These are phyloP conservation scores for Rhopalosiphum nymphaeae DNA, from an alignment of 2,888 invertebrate genomes.

Conservation along the genomic window DNA sequence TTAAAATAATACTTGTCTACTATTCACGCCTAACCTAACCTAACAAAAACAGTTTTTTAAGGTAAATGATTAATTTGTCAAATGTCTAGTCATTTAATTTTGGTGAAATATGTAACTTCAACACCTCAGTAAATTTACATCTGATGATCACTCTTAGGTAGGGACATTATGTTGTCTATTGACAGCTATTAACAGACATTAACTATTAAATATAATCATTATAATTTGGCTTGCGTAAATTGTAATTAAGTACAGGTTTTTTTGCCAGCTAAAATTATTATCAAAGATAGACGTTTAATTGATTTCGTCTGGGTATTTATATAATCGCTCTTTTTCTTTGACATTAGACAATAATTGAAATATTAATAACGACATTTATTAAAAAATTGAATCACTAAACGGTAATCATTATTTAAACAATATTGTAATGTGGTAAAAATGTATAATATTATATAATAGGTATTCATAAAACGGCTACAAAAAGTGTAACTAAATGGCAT, in stretches of 20 bases:
- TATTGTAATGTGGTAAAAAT: neutral
- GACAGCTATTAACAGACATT: neutral
- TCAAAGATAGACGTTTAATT: constrained; percentile 36
- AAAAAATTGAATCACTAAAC: neutral
- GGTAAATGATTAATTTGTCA: neutral
- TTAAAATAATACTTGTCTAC: neutral
- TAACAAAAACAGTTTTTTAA: neutral
- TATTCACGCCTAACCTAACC: neutral
- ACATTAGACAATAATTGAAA: neutral
- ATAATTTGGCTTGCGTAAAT: neutral
- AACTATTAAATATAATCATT: constrained; percentile 25
- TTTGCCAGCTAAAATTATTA: constrained; percentile 15
- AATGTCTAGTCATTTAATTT: neutral
- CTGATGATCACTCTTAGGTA: neutral
- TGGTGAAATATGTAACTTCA: neutral
- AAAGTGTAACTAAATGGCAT: neutral
- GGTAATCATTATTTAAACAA: neutral
- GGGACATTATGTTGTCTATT: neutral
- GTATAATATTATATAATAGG: neutral
- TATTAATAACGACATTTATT: neutral
- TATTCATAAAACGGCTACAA: neutral
- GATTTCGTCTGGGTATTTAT: constrained; percentile 50
- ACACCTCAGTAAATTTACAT: neutral
- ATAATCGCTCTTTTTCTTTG: neutral
- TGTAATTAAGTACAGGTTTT: constrained; percentile 16